These are phyloP conservation scores for Oenanthe melanoleuca DNA, from an alignment of 2,113 vertebrate species.

Conservation along the genomic window DNA sequence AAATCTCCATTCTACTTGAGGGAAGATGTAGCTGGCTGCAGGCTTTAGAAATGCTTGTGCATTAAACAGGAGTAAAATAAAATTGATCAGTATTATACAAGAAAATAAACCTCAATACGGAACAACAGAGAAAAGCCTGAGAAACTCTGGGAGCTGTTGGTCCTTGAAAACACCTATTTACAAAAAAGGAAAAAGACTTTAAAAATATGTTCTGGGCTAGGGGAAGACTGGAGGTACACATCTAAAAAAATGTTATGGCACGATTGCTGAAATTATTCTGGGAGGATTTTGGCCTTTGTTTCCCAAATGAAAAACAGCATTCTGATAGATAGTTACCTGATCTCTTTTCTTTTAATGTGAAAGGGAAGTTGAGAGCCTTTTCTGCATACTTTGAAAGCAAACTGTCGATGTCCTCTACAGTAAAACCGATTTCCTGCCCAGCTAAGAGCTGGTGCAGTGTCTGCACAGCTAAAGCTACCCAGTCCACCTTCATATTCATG, in stretches of 20 bases:
- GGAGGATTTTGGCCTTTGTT: not conserved
- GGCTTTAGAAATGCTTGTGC: not conserved
- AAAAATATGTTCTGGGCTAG: not conserved
- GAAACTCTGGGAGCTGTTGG: not conserved
- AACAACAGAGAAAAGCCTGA: not conserved
- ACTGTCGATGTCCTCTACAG: slow-evolving; percentile 80
- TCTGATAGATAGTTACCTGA: slow-evolving; percentile 79
- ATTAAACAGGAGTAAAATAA: not conserved
- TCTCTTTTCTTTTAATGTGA: slow-evolving; percentile 82
- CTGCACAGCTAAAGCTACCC: slow-evolving; percentile 83
- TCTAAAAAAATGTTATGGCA: not conserved
- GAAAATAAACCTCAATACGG: not conserved
- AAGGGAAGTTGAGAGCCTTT: slow-evolving; percentile 92
- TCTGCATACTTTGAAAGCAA: slow-evolving; percentile 88
- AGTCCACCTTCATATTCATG: slow-evolving; percentile 98
- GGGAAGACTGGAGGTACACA: not conserved
- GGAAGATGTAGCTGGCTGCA: not conserved
- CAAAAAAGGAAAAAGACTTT: not conserved
- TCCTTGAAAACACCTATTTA: not conserved
- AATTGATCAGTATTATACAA: not conserved
- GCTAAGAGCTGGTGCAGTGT: slow-evolving; percentile 83
- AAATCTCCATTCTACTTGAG: not conserved
- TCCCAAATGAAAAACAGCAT: not conserved
- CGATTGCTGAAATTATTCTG: not conserved
- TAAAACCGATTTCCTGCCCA: slow-evolving; percentile 83